Conservation (phyloP, 2,888 invertebrate genomes). For the Girardia tigrina region DNA sequence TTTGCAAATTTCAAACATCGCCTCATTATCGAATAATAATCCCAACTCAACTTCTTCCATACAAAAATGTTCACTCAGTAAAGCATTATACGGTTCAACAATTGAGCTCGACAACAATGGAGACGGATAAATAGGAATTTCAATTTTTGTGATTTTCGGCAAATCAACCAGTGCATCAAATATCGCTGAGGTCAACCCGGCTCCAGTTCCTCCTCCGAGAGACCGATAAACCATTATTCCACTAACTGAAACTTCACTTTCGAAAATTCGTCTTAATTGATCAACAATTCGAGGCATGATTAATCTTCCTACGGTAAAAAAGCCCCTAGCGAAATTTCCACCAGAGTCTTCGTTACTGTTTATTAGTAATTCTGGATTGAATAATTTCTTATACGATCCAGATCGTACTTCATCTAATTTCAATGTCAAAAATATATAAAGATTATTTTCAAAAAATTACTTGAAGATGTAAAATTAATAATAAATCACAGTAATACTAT, state of each 20-base stretch:
- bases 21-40: constrained; percentile 5
- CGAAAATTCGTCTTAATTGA: background rate
- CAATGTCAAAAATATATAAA: too few relatives aligned
- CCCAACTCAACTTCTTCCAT: constrained; percentile 27
- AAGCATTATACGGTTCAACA: constrained; percentile 15
- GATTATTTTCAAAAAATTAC: too few relatives aligned
- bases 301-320: background rate
- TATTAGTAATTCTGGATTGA: background rate
- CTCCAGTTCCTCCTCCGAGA: background rate
- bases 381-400: background rate
- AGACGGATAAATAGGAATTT: constrained; percentile 8
- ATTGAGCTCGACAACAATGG: background rate
- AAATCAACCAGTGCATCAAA: constrained; percentile 3
- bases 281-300: background rate
- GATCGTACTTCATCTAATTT: too few relatives aligned
- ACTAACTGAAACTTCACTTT: background rate
- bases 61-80: constrained; percentile 24
- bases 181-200: constrained; percentile 21
- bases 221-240: background rate
- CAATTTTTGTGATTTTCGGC: background rate
- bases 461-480: too few relatives aligned
- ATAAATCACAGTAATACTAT: too few relatives aligned
- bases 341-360: background rate
- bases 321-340: constrained; percentile 24
- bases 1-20: background rate